A percentile compares a stretch with the other conserved stretches of the same genome.
These are phyloP conservation scores for Melanophora roralis DNA, from an alignment of 2,888 invertebrate genomes.

Conservation along the genomic window DNA sequence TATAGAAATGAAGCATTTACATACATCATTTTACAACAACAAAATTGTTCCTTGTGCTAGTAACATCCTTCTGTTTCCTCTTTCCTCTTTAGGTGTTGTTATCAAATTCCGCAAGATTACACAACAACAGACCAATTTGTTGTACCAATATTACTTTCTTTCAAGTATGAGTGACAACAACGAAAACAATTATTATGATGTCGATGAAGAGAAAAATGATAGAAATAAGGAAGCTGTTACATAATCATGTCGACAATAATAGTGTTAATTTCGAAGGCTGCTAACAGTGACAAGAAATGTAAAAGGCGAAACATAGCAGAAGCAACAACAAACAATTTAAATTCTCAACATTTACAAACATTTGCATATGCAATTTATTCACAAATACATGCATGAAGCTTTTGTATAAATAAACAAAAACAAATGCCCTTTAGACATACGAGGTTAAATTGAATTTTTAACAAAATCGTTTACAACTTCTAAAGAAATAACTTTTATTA, in stretches of 20 bases:
- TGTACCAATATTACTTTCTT: conserved; percentile 36
- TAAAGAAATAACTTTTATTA: no score
- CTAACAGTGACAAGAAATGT: conserved; percentile 38
- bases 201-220: neutral
- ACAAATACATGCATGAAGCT: conserved; percentile 14
- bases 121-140: conserved; percentile 42
- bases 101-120: conserved; percentile 51
- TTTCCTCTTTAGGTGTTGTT: conserved; percentile 49
- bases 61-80: conserved; percentile 9
- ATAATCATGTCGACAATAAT: conserved; percentile 13
- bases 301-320: neutral
- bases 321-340: neutral
- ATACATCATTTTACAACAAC: neutral
- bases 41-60: conserved; percentile 30
- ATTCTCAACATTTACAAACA: neutral
- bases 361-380: conserved; percentile 19
- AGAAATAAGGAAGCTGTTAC: neutral
- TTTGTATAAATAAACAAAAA: conserved; percentile 11
- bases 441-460: neutral
- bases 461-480: no score
- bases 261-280: neutral
- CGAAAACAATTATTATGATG: neutral
- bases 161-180: conserved; percentile 9
- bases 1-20: neutral
- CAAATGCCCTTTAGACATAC: neutral